Evolutionary conservation across 2,797 vertebrate genomes (phyloP).

Genomic region (Anolis apletophallus): DNA sequence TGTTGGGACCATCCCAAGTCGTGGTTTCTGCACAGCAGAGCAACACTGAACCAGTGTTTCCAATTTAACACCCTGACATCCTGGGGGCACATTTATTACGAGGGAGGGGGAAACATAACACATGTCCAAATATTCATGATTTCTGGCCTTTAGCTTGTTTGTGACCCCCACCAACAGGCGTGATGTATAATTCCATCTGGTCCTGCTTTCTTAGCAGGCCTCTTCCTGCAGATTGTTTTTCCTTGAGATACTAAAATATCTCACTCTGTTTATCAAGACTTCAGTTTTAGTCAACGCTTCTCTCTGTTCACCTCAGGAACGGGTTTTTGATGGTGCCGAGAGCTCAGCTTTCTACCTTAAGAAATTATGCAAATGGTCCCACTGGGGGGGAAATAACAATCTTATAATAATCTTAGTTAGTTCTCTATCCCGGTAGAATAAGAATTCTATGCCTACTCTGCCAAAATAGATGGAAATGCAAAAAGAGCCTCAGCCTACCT

Average conservation of each 20-base stretch:
- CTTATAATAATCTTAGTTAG: no score
- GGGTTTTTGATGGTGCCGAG: neutral
- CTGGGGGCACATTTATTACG: slow-evolving; percentile 40
- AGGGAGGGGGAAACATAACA: neutral
- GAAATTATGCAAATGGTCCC: neutral
- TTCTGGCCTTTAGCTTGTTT: slow-evolving; percentile 32
- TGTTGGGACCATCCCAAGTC: slow-evolving; percentile 38
- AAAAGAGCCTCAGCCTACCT: neutral
- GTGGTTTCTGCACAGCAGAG: slow-evolving; percentile 37
- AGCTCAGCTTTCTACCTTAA: neutral
- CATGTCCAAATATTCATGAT: slow-evolving; percentile 41
- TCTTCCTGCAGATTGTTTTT: slow-evolving; percentile 26
- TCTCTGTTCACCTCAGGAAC: neutral
- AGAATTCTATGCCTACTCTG: neutral
- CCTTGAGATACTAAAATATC: slow-evolving; percentile 9
- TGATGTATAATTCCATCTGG: slow-evolving; percentile 38
- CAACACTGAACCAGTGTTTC: slow-evolving; percentile 37
- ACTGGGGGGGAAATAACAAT: neutral
- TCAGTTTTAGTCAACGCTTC: neutral
- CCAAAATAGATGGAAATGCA: neutral
- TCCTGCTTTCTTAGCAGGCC: slow-evolving; percentile 25
- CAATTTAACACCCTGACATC: slow-evolving; percentile 46
- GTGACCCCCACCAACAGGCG: slow-evolving; percentile 42
- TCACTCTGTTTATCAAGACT: neutral
- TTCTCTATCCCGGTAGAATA: neutral